These are phyloP conservation scores for Orthonychiurus folsomi DNA, from an alignment of 2,888 invertebrate genomes.

Conservation along the genomic window DNA sequence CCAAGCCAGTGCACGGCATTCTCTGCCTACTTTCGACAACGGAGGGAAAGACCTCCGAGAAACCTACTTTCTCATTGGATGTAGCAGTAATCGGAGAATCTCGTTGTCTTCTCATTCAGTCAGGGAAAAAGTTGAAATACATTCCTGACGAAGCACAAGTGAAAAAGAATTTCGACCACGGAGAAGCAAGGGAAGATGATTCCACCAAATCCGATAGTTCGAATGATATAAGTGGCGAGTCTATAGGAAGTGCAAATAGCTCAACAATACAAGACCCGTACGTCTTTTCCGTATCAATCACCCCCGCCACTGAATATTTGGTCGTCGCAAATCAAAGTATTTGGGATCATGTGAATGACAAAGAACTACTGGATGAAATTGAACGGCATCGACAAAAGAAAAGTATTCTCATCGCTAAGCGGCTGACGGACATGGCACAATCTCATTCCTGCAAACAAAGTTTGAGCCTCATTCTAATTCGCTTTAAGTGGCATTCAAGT, in stretches of 20 bases:
- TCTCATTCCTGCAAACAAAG: slow-evolving; percentile 84
- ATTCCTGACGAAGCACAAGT: slow-evolving; percentile 14
- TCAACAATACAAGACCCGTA: slow-evolving; percentile 62
- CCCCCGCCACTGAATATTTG: slow-evolving; percentile 73
- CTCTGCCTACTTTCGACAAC: slow-evolving; percentile 34
- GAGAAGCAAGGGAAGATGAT: slow-evolving; percentile 17
- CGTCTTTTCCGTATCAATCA: slow-evolving; percentile 62
- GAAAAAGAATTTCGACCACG: neutral
- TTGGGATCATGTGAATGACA: slow-evolving; percentile 74
- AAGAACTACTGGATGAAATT: slow-evolving; percentile 75
- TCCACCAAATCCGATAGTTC: neutral
- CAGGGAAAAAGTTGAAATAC: slow-evolving; percentile 34
- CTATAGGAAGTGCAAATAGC: neutral
- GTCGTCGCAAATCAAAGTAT: slow-evolving; percentile 68
- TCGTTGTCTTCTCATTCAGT: slow-evolving; percentile 34
- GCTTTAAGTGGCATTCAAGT: slow-evolving; percentile 44
- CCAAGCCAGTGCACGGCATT: slow-evolving; percentile 34
- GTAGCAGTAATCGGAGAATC: slow-evolving; percentile 38
- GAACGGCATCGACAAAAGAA: slow-evolving; percentile 36
- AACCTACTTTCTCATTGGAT: slow-evolving; percentile 31
- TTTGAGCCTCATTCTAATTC: slow-evolving; percentile 72
- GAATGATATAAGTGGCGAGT: slow-evolving; percentile 10
- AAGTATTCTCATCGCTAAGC: slow-evolving; percentile 64
- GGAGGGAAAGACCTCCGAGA: slow-evolving; percentile 11
- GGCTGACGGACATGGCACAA: slow-evolving; percentile 75